A percentile compares a stretch with the other conserved stretches of the same genome.
Conservation (phyloP, 2,888 invertebrate species). For the Panopea generosa region DNA sequence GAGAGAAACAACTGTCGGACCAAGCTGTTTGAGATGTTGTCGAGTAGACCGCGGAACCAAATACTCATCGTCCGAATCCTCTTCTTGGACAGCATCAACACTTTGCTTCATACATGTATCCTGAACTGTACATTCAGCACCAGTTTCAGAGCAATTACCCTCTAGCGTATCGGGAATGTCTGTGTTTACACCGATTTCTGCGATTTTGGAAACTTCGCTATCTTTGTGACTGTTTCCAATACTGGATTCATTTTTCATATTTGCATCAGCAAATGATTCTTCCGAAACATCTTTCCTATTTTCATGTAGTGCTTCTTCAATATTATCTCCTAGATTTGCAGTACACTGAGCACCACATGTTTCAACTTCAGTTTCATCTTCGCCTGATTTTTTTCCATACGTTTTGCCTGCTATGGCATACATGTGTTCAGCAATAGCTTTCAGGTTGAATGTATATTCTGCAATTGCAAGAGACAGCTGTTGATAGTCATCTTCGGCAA, state of each 20-base stretch:
- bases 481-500: conserved; percentile 58
- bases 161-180: too few species aligned
- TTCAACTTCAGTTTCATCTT: too few species aligned
- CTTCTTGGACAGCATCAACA: neutral
- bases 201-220: too few species aligned
- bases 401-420: conserved; percentile 31
- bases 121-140: too few species aligned
- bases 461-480: conserved; percentile 23
- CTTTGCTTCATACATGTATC: neutral
- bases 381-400: too few species aligned
- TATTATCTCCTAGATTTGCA: too few species aligned
- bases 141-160: too few species aligned
- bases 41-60: conserved; percentile 1
- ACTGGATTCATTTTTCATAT: neutral
- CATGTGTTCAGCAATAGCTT: conserved; percentile 30
- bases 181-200: too few species aligned
- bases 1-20: conserved; percentile 15
- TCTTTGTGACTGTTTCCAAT: neutral
- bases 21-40: conserved; percentile 15
- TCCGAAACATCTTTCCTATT: too few species aligned
- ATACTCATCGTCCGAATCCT: neutral
- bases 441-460: conserved; percentile 48
- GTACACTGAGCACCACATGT: too few species aligned
- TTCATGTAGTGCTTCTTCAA: too few species aligned
- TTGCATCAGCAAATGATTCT: neutral